Conservation (phyloP, 2,888 invertebrate genomes). For the Scotopteryx bipunctaria region DNA sequence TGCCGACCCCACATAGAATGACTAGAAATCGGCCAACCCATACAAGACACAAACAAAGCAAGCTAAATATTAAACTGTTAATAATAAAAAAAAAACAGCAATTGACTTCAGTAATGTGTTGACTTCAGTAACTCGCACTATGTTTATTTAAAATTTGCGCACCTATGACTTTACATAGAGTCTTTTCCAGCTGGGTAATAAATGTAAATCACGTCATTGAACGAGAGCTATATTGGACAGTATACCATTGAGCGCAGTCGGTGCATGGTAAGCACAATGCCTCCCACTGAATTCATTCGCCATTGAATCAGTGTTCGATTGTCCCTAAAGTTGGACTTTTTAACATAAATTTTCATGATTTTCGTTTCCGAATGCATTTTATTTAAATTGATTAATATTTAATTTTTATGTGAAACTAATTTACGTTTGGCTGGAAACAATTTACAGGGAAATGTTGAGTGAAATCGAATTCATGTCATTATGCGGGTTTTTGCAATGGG, state of each 20-base stretch:
- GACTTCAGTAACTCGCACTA: neutral
- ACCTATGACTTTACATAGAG: constrained; percentile 54
- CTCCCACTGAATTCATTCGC: constrained; percentile 62
- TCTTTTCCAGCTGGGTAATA: constrained; percentile 57
- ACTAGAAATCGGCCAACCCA: too few relatives aligned
- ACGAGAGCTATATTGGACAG: constrained; percentile 61
- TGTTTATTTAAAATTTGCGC: constrained; percentile 5
- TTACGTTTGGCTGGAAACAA: constrained; percentile 21
- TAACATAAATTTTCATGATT: constrained; percentile 54
- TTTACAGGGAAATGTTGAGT: constrained; percentile 14
- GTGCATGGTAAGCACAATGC: constrained; percentile 70
- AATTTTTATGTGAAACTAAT: constrained; percentile 27
- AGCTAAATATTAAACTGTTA: too few relatives aligned
- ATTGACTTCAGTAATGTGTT: too few relatives aligned
- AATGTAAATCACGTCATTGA: constrained; percentile 74
- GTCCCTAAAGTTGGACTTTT: constrained; percentile 58
- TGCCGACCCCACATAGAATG: too few relatives aligned
- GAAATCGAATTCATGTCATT: constrained; percentile 28
- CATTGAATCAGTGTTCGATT: constrained; percentile 72
- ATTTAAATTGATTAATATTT: constrained; percentile 23
- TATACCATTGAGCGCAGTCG: constrained; percentile 63
- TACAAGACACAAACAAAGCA: too few relatives aligned
- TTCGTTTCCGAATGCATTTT: constrained; percentile 39
- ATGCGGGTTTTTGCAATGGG: constrained; percentile 23
- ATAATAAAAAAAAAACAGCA: too few relatives aligned